Percentiles rank a stretch among this genome's conserved stretches.
phyloP scores from a whole-genome alignment of 2,888 invertebrate species.

The Drosophila borealis region DNA sequence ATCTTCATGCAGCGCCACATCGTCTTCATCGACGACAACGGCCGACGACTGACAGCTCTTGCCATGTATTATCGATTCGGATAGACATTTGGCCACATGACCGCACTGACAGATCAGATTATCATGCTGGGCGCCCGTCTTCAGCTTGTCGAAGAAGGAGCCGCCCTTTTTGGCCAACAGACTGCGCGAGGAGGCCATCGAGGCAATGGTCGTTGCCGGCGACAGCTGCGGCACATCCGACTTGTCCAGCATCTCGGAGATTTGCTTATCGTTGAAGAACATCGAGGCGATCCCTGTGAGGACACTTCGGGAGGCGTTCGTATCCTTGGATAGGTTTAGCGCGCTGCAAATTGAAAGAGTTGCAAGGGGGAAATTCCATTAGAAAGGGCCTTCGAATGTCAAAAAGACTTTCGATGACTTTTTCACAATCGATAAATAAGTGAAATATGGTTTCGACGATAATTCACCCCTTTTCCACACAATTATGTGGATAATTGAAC shows the following conservation, averaged over 20 bases:
- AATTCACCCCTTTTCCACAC: no score
- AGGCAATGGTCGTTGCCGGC: slow-evolving; percentile 75
- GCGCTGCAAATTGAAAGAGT: slow-evolving; percentile 57
- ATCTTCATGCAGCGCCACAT: slow-evolving; percentile 76
- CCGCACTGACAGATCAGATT: slow-evolving; percentile 90
- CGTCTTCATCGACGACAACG: slow-evolving; percentile 72
- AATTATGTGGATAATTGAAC: no score
- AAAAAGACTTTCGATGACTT: no score
- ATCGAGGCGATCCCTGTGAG: slow-evolving; percentile 87
- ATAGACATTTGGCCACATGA: slow-evolving; percentile 91
- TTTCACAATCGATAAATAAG: no score
- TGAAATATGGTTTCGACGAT: no score
- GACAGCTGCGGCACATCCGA: slow-evolving; percentile 76
- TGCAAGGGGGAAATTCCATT: neutral
- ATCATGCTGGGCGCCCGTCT: slow-evolving; percentile 89
- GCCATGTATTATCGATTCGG: slow-evolving; percentile 92
- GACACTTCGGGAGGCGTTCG: slow-evolving; percentile 80
- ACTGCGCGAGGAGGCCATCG: slow-evolving; percentile 73
- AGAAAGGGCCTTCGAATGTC: no score
- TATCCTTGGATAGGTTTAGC: slow-evolving; percentile 83
- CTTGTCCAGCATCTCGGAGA: slow-evolving; percentile 73
- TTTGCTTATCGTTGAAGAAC: slow-evolving; percentile 82
- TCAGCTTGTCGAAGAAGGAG: slow-evolving; percentile 93
- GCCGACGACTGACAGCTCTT: slow-evolving; percentile 87
- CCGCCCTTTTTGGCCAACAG: slow-evolving; percentile 85